A percentile compares a stretch with the other conserved stretches of the same genome.
These are phyloP conservation scores for Catonia carolina DNA, from an alignment of 2,888 invertebrate species.

Conservation along the genomic window DNA sequence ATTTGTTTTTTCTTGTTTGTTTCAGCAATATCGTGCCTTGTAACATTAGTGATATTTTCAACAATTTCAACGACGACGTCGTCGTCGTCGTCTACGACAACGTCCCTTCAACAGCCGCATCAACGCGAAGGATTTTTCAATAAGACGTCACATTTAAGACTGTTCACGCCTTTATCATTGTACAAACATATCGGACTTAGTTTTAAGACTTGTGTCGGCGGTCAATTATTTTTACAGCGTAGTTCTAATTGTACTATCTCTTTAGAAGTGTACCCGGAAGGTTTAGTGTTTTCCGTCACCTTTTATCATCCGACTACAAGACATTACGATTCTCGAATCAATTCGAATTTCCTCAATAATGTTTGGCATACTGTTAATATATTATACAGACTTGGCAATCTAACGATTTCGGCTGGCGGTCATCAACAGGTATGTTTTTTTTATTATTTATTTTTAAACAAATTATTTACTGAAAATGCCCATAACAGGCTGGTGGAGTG, in stretches of 20 bases:
- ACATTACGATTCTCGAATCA: conserved; percentile 53
- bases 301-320: not conserved
- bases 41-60: too few relatives aligned
- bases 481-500: too few relatives aligned
- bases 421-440: conserved; percentile 49
- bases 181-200: conserved; percentile 75
- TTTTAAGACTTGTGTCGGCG: conserved; percentile 69
- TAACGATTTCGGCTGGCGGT: conserved; percentile 49
- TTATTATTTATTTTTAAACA: conserved; percentile 15
- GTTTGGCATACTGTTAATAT: conserved; percentile 72
- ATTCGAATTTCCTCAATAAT: conserved; percentile 67
- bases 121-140: conserved; percentile 73
- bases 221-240: conserved; percentile 43
- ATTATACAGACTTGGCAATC: conserved; percentile 53
- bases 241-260: conserved; percentile 11
- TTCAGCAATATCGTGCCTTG: too few relatives aligned
- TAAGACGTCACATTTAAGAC: conserved; percentile 67
- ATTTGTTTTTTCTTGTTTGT: too few relatives aligned
- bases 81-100: too few relatives aligned
- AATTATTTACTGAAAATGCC: too few relatives aligned
- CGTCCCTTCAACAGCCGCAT: not conserved
- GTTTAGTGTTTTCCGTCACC: conserved; percentile 45
- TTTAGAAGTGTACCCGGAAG: conserved; percentile 41
- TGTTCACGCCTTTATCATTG: conserved; percentile 65
- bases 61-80: too few relatives aligned